phyloP scores from a whole-genome alignment of 2,113 vertebrate species.

The Hiodon tergisus region DNA sequence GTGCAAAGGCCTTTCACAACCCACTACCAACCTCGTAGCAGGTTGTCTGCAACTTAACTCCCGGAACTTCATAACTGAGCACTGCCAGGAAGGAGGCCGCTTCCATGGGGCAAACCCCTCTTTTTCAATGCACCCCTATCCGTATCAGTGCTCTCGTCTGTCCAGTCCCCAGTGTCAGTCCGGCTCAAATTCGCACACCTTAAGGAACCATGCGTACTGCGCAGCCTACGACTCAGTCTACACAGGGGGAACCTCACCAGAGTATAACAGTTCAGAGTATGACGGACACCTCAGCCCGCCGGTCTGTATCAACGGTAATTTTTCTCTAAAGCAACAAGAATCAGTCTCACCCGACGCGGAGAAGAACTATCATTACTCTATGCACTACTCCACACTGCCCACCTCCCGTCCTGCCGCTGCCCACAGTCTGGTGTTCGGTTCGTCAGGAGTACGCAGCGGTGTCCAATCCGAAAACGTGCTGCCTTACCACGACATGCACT shows the following conservation, averaged over 20 bases:
- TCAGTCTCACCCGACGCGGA: constrained; percentile 79
- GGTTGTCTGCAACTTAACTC: constrained; percentile 93
- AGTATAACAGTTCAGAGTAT: constrained; percentile 93
- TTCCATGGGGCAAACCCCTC: constrained; percentile 82
- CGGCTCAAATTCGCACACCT: constrained; percentile 67
- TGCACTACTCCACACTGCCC: constrained; percentile 89
- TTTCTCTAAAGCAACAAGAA: constrained; percentile 83
- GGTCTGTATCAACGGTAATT: constrained; percentile 83
- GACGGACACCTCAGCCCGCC: constrained; percentile 87
- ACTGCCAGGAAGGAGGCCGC: constrained; percentile 75
- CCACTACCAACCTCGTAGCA: constrained; percentile 89
- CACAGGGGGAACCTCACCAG: constrained; percentile 78
- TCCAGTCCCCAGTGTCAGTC: constrained; percentile 83
- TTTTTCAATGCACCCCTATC: constrained; percentile 86
- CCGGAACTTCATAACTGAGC: constrained; percentile 92
- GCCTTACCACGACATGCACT: constrained; percentile 85
- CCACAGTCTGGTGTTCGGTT: constrained; percentile 77
- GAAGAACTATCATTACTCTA: constrained; percentile 94
- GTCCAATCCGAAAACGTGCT: constrained; percentile 90
- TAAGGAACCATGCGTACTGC: constrained; percentile 81
- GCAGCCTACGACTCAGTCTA: constrained; percentile 79
- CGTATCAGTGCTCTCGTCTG: constrained; percentile 83
- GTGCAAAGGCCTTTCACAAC: constrained; percentile 89
- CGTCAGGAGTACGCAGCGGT: constrained; percentile 78
- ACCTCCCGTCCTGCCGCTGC: constrained; percentile 67